Evolutionary conservation across 64 coral and sea anemone species (phyloP), one percentile per base, ranked within the genome.

Genomic region (Stylophora pistillata): DNA sequence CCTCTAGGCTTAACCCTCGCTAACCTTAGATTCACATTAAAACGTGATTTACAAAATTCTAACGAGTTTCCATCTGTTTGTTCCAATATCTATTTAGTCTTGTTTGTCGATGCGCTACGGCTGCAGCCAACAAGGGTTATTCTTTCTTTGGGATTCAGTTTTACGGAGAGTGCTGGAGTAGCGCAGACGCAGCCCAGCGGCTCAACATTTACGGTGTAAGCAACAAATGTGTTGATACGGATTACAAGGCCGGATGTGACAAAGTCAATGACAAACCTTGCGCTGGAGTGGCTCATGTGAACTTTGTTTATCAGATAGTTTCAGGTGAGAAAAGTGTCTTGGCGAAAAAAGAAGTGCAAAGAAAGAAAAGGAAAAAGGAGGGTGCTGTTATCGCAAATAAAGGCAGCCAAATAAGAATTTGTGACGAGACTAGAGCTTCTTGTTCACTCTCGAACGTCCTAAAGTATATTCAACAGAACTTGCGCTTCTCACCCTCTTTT

Each of bases 151-250:
- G 89, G 14, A 73, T 90, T 59, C 89, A 90, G 54, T 73, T 74
- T 25, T 73, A 72, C 4, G 89, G 89, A 41, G 89, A 90, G 72
- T 90, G 89, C 25, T 90, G 89, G 89, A 82, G 78, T 27, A 74
- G 66, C 21, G 55, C 55, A 37, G 77, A 79, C 9, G 89, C 89
- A 18, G 78, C 69, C 18, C 5, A 37, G 1, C 78, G 72, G 27
- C 83, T 74, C 60, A 37, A 55, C 55, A 82, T 83, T 18, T 76
- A 83, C 29, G 65, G 66, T 74, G 31, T 71, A 17, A 82, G 27
- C 20, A 16, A 82, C 13, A 90, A 90, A 26, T 90, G 89, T 56
- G 61, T 84, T 33, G 53, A 84, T 13, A 55, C 80, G 4, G 60
- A 69, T 9, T 84, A 53, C n/a, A 25, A 84, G 10, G 20, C 60